Conservation (phyloP, 1,140 invertebrate genomes). For the Babylonia areolata region DNA sequence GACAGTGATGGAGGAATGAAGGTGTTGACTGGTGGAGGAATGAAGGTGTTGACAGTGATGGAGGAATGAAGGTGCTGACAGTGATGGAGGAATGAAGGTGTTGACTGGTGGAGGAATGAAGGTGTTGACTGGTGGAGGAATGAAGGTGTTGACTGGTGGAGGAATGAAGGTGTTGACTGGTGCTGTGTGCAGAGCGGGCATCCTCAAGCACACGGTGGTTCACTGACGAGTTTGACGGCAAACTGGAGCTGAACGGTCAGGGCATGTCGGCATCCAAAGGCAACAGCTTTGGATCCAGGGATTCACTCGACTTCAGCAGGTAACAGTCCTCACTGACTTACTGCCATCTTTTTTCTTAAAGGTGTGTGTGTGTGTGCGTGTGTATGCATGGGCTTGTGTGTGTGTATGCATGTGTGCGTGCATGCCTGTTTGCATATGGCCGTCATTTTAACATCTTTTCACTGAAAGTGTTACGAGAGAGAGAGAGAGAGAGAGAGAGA, state of each 20-base stretch:
- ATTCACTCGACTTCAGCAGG: slow-evolving; percentile 27
- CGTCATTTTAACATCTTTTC: no score
- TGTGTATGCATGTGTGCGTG: slow-evolving; percentile 16
- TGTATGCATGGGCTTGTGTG: background rate
- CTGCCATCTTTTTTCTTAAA: background rate
- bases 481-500: no score
- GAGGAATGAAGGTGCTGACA: no score
- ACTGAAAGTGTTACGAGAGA: no score
- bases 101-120: no score
- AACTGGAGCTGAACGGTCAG: slow-evolving; percentile 8
- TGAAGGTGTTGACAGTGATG: no score
- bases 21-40: no score
- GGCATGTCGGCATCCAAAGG: slow-evolving; percentile 12
- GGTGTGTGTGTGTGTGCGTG: background rate
- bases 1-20: no score
- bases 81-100: no score
- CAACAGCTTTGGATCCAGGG: slow-evolving; percentile 23
- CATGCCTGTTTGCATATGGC: no score
- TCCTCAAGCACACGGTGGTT: slow-evolving; percentile 17
- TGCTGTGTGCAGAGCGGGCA: background rate
- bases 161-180: background rate
- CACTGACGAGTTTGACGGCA: slow-evolving; percentile 19
- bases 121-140: no score
- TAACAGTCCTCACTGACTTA: background rate
- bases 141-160: background rate